Evolutionary conservation across 2,113 vertebrate species (phyloP), one percentile per base, ranked within the genome.

Genomic region (Sceloporus undulatus): DNA sequence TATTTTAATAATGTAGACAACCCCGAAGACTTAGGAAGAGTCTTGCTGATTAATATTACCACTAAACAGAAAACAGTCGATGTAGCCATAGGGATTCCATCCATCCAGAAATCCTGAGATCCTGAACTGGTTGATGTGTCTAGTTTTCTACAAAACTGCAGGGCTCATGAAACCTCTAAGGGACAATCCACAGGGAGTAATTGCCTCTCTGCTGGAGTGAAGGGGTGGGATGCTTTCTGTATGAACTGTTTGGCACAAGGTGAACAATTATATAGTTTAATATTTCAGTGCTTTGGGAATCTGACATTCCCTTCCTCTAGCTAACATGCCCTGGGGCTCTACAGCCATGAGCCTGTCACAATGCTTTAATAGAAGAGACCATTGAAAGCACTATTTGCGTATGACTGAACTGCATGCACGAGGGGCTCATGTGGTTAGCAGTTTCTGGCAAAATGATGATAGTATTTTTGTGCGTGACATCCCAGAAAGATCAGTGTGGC

Each of bases 301-400:
- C 74, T 90, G 85, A 87, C 54, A 14, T 90, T 83, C 74, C 74
- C 27, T 71, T 79, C 54, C 73, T 79, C 48, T 79, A 79, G 73
- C 40, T 83, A 27, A 78, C 10, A 16, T 83, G 80, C 62, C 74
- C 52, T 83, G 85, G 85, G 85, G 89, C 88, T 90, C 27, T 27
- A 52, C 65, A 74, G 54, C 52, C 52, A 78, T 11, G 66, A 48
- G 34, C 80, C 0, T n/a, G 81, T 87, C 85, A 48, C 74, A 4
- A 0, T 59, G 0, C 0, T 0, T 91, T 86, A 90, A 10, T 29
- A 83, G 73, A 86, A 71, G 25, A 83, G 52, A 27, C 79, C 59
- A 59, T 71, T 86, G 73, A 54, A 76, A 86, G 68, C 34, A 68
- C 85, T 62, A 34, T 42, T 13, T 18, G 16, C 7, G 29, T 62